These are phyloP conservation scores for Macropodus opercularis DNA, from an alignment of 2,797 vertebrate genomes.

Conservation along the genomic window DNA sequence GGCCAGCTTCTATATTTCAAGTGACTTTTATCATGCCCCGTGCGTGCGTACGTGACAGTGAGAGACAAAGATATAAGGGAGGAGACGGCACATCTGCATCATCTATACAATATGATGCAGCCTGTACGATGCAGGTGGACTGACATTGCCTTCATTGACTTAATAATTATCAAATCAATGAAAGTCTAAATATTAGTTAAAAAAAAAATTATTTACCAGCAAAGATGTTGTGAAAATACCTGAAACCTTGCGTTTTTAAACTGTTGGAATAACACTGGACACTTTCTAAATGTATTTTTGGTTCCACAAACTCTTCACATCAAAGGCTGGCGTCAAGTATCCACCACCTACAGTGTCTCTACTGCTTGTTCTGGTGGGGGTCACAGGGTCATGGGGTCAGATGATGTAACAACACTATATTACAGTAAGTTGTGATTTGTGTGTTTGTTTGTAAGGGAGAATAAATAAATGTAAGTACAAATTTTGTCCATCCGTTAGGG, in stretches of 20 bases:
- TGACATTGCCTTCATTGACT: constrained; percentile 37
- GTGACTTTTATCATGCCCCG: constrained; percentile 56
- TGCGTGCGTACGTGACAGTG: constrained; percentile 2
- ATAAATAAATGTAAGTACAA: background rate
- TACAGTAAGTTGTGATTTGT: too few relatives aligned
- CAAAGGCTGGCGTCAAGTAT: background rate
- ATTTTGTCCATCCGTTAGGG: constrained; percentile 53
- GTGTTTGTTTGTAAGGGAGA: background rate
- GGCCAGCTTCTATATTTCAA: constrained; percentile 67
- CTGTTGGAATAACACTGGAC: background rate
- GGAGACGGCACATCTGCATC: constrained; percentile 22
- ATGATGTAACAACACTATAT: too few relatives aligned
- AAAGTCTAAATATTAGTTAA: background rate
- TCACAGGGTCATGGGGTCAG: too few relatives aligned
- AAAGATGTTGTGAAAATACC: too few relatives aligned
- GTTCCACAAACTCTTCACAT: background rate
- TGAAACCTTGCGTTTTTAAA: too few relatives aligned
- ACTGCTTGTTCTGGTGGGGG: too few relatives aligned
- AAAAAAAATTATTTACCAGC: too few relatives aligned
- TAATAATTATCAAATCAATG: constrained; percentile 9
- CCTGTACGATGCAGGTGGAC: constrained; percentile 26
- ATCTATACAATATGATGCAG: constrained; percentile 32
- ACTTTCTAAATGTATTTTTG: background rate
- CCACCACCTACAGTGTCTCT: too few relatives aligned
- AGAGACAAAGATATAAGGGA: constrained; percentile 8